A percentile compares a stretch with the other conserved stretches of the same genome.
Evolutionary conservation across 2,113 vertebrate genomes (phyloP).

Genomic region (Seriola quinqueradiata): DNA sequence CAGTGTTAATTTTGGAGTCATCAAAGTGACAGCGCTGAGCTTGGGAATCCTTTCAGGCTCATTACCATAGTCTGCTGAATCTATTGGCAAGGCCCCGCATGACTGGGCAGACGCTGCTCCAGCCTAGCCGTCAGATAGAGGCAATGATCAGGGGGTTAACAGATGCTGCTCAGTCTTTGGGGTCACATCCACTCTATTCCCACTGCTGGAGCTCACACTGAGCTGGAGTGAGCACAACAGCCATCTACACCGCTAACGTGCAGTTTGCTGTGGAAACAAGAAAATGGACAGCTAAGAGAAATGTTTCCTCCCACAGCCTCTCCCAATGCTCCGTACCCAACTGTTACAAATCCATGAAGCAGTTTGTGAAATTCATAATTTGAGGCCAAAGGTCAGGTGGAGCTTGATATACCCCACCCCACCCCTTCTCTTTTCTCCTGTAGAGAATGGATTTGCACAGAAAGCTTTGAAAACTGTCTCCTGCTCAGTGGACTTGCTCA

Average conservation of each 20-base stretch:
- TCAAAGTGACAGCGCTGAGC: constrained; percentile 77
- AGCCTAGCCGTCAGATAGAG: constrained; percentile 64
- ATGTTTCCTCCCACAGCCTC: constrained; percentile 13
- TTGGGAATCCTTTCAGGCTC: constrained; percentile 74
- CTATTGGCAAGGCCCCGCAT: constrained; percentile 72
- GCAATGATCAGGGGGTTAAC: constrained; percentile 78
- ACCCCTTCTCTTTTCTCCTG: not conserved
- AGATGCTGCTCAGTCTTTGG: constrained; percentile 72
- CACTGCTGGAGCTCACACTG: constrained; percentile 48
- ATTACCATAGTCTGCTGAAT: constrained; percentile 79
- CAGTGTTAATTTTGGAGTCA: constrained; percentile 76
- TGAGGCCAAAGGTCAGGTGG: constrained; percentile 55
- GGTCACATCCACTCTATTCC: constrained; percentile 72
- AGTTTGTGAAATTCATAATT: constrained; percentile 60
- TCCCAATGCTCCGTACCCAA: constrained; percentile 12
- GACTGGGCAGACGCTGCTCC: constrained; percentile 67
- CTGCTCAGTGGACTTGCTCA: constrained; percentile 54
- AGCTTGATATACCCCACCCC: constrained; percentile 3
- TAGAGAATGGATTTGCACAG: constrained; percentile 44
- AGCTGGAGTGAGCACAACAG: constrained; percentile 39
- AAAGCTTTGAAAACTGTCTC: constrained; percentile 48
- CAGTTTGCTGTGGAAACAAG: constrained; percentile 29
- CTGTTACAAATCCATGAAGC: constrained; percentile 39
- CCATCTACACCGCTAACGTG: not conserved
- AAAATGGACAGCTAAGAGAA: constrained; percentile 27